Percentiles rank a stretch among this genome's conserved stretches.
phyloP scores from a whole-genome alignment of 30 jellyfish, hydroid and myxozoan genomes.

The Chironex yamaguchii region DNA sequence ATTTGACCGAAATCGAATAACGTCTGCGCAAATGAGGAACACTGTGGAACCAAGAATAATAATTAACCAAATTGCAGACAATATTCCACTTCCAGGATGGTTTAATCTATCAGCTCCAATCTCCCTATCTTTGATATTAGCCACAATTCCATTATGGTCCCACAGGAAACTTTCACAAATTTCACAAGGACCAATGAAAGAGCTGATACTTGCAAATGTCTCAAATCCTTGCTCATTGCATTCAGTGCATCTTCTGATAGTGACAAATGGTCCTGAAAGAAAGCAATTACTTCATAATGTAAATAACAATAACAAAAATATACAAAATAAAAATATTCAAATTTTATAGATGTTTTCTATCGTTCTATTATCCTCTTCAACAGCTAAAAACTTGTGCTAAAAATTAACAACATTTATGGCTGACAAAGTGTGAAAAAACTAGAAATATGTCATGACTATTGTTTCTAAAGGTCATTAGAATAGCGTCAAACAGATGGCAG shows the following conservation, averaged over 20 bases:
- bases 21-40: constrained; percentile 57
- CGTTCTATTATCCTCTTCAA: no score
- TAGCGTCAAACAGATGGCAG: no score
- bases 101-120: constrained; percentile 95
- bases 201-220: constrained; percentile 83
- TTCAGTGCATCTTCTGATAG: constrained; percentile 90
- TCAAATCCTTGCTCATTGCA: constrained; percentile 94
- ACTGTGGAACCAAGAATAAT: constrained; percentile 62
- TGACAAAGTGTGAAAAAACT: no score
- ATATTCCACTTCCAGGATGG: constrained; percentile 82
- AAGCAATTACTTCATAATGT: background rate
- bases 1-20: constrained; percentile 67
- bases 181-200: constrained; percentile 90
- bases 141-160: constrained; percentile 91
- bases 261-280: constrained; percentile 88
- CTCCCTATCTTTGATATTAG: constrained; percentile 78
- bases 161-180: constrained; percentile 96
- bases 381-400: no score
- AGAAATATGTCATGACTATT: no score
- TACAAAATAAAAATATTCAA: no score
- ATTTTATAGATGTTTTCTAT: no score
- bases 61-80: constrained; percentile 82
- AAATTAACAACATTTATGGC: no score
- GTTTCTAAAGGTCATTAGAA: no score
- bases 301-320: no score